Conservation (phyloP, 2,797 vertebrate species). For the Yasuhikotakia modesta region DNA sequence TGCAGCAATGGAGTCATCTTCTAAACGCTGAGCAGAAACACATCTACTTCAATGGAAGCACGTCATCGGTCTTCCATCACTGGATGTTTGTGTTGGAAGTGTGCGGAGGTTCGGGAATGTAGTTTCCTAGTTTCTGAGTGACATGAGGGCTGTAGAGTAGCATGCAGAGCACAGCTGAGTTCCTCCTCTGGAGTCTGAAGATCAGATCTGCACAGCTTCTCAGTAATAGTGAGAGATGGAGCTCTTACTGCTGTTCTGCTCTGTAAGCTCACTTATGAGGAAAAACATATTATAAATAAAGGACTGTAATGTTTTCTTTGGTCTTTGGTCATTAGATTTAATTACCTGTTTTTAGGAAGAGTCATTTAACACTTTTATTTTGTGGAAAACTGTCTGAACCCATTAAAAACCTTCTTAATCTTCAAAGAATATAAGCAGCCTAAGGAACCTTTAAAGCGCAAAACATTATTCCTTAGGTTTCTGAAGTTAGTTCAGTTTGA, state of each 20-base stretch:
- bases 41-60: neutral
- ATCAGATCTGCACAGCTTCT: slow-evolving; percentile 70
- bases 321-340: too few species aligned
- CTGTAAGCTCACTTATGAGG: slow-evolving; percentile 5
- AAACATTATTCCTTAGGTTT: neutral
- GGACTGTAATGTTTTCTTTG: too few species aligned
- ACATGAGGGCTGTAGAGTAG: slow-evolving; percentile 52
- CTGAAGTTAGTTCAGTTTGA: too few species aligned
- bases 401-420: neutral
- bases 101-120: slow-evolving; percentile 49
- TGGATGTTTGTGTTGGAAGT: slow-evolving; percentile 10
- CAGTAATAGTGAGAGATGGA: slow-evolving; percentile 65
- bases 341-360: too few species aligned
- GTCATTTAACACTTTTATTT: too few species aligned
- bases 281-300: neutral
- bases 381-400: too few species aligned
- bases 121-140: slow-evolving; percentile 50
- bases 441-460: neutral
- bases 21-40: slow-evolving; percentile 29
- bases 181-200: slow-evolving; percentile 61
- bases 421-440: neutral
- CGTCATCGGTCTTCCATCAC: slow-evolving; percentile 1
- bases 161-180: slow-evolving; percentile 58
- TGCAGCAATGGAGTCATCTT: slow-evolving; percentile 2
- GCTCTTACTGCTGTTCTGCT: slow-evolving; percentile 34